These are phyloP conservation scores for Bombus polaris DNA, from an alignment of 1,140 invertebrate genomes.

Conservation along the genomic window DNA sequence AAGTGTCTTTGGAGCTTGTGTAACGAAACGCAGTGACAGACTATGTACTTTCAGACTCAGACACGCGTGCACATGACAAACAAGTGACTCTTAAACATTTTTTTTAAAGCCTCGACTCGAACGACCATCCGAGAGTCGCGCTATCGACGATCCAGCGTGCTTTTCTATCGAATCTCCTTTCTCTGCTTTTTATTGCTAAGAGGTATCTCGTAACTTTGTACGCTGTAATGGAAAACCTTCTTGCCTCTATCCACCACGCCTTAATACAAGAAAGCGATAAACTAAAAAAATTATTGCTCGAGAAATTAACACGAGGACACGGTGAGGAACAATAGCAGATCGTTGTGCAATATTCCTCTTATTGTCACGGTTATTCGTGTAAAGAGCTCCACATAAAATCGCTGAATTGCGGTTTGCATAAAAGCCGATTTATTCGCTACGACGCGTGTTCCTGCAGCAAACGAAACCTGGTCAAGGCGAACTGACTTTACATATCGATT, in stretches of 20 bases:
- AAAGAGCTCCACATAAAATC: neutral
- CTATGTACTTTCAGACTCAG: neutral
- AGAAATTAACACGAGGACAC: slow-evolving; percentile 23
- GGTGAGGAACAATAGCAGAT: neutral
- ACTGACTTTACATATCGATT: slow-evolving; percentile 30
- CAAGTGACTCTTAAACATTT: slow-evolving; percentile 13
- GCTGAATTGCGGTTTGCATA: neutral
- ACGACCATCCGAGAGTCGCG: neutral
- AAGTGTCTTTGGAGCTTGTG: slow-evolving; percentile 5
- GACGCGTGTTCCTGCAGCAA: neutral
- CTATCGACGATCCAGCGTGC: neutral
- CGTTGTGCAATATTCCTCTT: neutral
- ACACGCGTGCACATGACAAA: slow-evolving; percentile 19
- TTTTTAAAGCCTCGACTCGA: no score
- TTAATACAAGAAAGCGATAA: slow-evolving; percentile 58
- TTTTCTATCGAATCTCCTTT: neutral
- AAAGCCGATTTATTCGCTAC: slow-evolving; percentile 9
- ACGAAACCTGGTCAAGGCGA: slow-evolving; percentile 46
- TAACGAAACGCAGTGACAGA: neutral
- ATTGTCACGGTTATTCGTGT: neutral
- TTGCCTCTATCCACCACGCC: neutral
- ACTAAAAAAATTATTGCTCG: slow-evolving; percentile 45
- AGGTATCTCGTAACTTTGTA: neutral
- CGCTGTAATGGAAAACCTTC: neutral
- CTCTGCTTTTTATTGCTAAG: neutral